Percentiles rank a stretch among this genome's conserved stretches.
Evolutionary conservation across 2,113 vertebrate species (phyloP).

Genomic region (Octodon degus): DNA sequence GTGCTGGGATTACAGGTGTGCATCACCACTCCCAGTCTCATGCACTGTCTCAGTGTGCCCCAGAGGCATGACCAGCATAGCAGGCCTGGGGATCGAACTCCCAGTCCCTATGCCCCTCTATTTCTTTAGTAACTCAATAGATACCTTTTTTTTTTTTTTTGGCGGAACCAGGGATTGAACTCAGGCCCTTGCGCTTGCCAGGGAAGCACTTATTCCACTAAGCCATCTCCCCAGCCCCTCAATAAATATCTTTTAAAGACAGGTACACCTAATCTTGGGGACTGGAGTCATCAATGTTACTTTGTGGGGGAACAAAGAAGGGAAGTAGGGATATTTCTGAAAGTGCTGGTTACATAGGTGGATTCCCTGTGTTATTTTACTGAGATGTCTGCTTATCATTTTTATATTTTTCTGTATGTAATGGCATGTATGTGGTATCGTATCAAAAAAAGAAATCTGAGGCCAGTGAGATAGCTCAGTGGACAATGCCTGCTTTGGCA

Average conservation of each 20-base stretch:
- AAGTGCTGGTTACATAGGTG: background rate
- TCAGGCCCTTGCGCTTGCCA: too few species aligned
- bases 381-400: background rate
- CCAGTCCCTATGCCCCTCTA: background rate
- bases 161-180: too few species aligned
- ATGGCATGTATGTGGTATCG: background rate
- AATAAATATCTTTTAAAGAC: background rate
- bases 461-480: too few species aligned
- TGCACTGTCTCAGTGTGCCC: too few species aligned
- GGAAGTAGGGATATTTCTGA: background rate
- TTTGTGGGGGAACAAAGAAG: background rate
- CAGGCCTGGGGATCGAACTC: too few species aligned
- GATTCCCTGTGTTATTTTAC: background rate
- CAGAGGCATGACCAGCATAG: too few species aligned
- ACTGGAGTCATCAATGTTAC: background rate
- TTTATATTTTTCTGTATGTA: background rate
- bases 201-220: too few species aligned
- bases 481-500: too few species aligned
- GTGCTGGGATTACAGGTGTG: too few species aligned
- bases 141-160: background rate
- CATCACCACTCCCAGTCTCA: too few species aligned
- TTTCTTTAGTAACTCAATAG: slow-evolving; percentile 6
- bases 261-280: background rate
- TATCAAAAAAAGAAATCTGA: background rate
- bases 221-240: too few species aligned